Evolutionary conservation across 2,888 invertebrate genomes (phyloP), one percentile per base, ranked within the genome.

Genomic region (Caenorhabditis doughertyi): DNA sequence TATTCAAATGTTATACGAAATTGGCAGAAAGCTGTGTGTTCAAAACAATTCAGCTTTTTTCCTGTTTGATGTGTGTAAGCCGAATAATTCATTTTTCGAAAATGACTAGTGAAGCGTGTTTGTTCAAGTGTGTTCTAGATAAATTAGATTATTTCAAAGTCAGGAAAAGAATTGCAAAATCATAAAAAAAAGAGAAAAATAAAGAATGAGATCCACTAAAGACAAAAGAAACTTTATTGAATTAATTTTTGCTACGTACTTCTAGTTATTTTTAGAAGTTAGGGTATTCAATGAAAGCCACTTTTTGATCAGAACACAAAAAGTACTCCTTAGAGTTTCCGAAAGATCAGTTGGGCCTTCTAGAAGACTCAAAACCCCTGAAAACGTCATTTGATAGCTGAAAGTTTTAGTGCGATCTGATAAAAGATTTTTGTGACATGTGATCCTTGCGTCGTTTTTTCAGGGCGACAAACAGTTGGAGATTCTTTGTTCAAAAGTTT

Each of bases 1-100:
- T 77, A 77, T 77, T 77, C 77, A 77, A 77, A 77, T 77, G 77
- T 68, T 68, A 65, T 65, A 60, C 60, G 77, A 76, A 77, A 68
- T 77, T 60, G 77, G 68, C 32, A 62, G 74, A 23, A 44, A n/a
- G n/a, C n/a, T n/a, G 9, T 53, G 56, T 68, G 77, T 62, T 42
- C 60, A 77, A 77, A 77, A 77, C 77, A 77, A 68, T 62, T 76
- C 35, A 35, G 51, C 8, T 16, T 58, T 62, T 47, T 62, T 62
- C n/a, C 42, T 58, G 56, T 42, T 51, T 64, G 60, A 42, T 60
- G 73, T 58, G 51, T 56, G 60, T 62, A 68, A 68, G 62, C 68
- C 58, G 32, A 76, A 58, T 47, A 70, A 51, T 70, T 56, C 74
- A 56, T 74, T 58, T 44, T 47, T 56, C 47, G n/a, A 21, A 49